Evolutionary conservation across 2,113 vertebrate genomes (phyloP).

Genomic region (Aplodontia rufa): DNA sequence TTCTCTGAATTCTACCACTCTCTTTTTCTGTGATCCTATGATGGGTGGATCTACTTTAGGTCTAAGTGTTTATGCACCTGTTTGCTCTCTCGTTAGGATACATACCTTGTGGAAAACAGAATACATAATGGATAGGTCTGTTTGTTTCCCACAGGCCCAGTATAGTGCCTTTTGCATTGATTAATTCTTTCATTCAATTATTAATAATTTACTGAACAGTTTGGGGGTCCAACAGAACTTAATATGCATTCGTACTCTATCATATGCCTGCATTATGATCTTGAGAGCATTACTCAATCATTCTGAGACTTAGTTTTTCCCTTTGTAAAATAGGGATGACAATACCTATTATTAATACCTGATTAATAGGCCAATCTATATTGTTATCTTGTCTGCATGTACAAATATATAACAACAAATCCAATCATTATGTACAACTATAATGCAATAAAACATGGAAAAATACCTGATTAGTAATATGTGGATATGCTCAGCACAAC

Average conservation of each 20-base stretch:
- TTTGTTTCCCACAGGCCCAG: not conserved
- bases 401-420: too few relatives aligned
- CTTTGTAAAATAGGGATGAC: not conserved
- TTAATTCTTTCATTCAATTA: not conserved
- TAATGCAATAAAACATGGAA: too few relatives aligned
- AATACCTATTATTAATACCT: not conserved
- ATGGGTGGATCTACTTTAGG: not conserved
- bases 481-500: not conserved
- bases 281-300: not conserved
- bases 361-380: too few relatives aligned
- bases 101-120: constrained; percentile 1
- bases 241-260: not conserved
- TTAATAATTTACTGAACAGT: not conserved
- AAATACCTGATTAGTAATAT: too few relatives aligned
- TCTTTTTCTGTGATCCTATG: not conserved
- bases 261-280: not conserved
- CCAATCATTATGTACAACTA: too few relatives aligned
- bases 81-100: not conserved
- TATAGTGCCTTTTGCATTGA: not conserved
- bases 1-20: not conserved
- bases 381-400: too few relatives aligned
- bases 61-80: not conserved
- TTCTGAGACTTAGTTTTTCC: not conserved
- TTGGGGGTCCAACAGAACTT: not conserved
- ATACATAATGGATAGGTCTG: not conserved